These are phyloP conservation scores for Drosophila sproati DNA, from an alignment of 1,140 invertebrate species.

Conservation along the genomic window DNA sequence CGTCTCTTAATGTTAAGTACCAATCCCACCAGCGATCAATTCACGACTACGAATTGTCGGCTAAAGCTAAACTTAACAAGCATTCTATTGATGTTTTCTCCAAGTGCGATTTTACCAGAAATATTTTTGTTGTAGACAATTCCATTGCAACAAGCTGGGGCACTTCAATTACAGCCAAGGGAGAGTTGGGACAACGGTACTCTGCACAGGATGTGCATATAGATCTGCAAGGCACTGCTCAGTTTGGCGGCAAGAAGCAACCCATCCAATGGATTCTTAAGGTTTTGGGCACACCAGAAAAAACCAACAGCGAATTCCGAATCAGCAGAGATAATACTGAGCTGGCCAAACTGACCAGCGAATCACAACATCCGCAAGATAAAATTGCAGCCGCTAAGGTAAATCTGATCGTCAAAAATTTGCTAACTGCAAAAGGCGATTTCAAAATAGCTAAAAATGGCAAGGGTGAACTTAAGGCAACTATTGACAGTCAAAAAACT, in stretches of 20 bases:
- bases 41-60: slow-evolving; percentile 76
- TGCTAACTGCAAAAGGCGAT: slow-evolving; percentile 86
- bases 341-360: slow-evolving; percentile 51
- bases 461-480: slow-evolving; percentile 86
- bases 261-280: slow-evolving; percentile 65
- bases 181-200: slow-evolving; percentile 69
- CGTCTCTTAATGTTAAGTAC: slow-evolving; percentile 60
- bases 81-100: slow-evolving; percentile 62
- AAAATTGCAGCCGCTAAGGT: slow-evolving; percentile 85
- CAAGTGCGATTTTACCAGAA: slow-evolving; percentile 59
- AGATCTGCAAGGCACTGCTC: slow-evolving; percentile 60
- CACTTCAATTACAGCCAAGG: slow-evolving; percentile 59
- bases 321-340: slow-evolving; percentile 56
- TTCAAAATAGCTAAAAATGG: slow-evolving; percentile 86
- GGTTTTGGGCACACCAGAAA: slow-evolving; percentile 67
- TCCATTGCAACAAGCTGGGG: slow-evolving; percentile 70
- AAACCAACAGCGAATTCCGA: slow-evolving; percentile 62
- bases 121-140: slow-evolving; percentile 64
- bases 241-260: slow-evolving; percentile 65
- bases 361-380: slow-evolving; percentile 73
- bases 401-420: slow-evolving; percentile 86
- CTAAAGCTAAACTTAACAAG: slow-evolving; percentile 66
- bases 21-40: slow-evolving; percentile 60
- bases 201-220: slow-evolving; percentile 64
- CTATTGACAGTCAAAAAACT: slow-evolving; percentile 85